phyloP scores from a whole-genome alignment of 1,140 invertebrate species.

The Aphelenchoides fujianensis region DNA sequence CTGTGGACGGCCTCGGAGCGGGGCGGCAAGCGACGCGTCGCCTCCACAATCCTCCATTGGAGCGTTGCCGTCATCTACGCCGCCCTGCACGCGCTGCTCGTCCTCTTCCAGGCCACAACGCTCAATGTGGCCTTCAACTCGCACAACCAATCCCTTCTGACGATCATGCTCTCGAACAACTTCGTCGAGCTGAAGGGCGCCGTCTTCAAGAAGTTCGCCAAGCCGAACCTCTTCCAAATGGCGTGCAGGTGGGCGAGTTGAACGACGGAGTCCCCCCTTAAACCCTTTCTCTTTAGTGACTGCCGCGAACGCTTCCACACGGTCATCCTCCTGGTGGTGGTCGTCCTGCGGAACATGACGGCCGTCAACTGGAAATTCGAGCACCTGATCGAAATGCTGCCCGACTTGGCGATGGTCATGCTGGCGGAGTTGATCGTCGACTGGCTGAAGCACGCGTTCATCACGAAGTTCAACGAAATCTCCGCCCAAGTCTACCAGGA shows the following conservation, averaged over 20 bases:
- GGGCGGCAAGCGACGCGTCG: conserved; percentile 29
- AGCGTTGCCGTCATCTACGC: conserved; percentile 86
- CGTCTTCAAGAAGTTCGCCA: conserved; percentile 98
- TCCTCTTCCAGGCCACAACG: conserved; percentile 86
- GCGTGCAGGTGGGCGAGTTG: conserved; percentile 60
- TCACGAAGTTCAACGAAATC: conserved; percentile 90
- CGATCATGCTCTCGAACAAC: conserved; percentile 99
- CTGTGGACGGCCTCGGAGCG: conserved; percentile 80
- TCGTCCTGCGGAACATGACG: conserved; percentile 96
- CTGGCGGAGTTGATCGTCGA: conserved; percentile 88
- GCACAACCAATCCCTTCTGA: conserved; percentile 91
- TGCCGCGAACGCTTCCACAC: conserved; percentile 92
- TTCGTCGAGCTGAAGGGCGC: conserved; percentile 98
- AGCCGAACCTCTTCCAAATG: conserved; percentile 85
- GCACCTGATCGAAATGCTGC: conserved; percentile 71
- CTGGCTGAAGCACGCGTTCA: conserved; percentile 94
- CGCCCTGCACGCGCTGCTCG: conserved; percentile 85
- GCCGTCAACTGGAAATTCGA: conserved; percentile 85
- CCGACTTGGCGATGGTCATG: conserved; percentile 74
- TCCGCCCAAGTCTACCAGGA: conserved; percentile 78
- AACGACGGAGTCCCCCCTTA: no score
- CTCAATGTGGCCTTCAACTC: conserved; percentile 99
- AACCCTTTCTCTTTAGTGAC: conserved; percentile 81
- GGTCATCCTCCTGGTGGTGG: conserved; percentile 82
- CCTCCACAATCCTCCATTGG: conserved; percentile 69